Base-by-base conservation (phyloP, 2,888 invertebrate species). In the Stenotaenia linearis region DNA sequence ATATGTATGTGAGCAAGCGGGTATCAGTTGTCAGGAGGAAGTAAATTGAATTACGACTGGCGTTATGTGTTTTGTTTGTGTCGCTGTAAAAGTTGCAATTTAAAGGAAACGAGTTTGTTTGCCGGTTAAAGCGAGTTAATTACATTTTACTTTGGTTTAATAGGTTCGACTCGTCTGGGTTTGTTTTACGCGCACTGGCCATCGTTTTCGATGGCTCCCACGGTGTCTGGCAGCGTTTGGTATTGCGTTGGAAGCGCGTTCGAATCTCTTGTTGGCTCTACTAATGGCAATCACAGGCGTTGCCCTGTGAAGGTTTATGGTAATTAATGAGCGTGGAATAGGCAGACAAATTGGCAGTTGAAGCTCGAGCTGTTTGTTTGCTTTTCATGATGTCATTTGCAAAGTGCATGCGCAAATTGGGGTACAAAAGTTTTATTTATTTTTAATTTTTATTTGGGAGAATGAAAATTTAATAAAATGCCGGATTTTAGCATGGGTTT, bases 331-430 rank as follows among this genome's bases (percentile, higher is more conserved):
- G 69, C 23, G 28, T 69, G 69, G 69, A 69, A 69, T 69, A 69
- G 69, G 69, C 69, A 69, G 69, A 69, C 69, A 69, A 69, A 69
- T 69, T 69, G 69, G 69, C 69, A 69, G 69, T 69, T 69, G 69
- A 69, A 28, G 69, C 69, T 69, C 50, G n/a, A 18, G 50, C 50
- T 50, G 50, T 69, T 69, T 69, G 69, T 69, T 69, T 69, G 69
- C 28, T 69, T 69, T 28, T 28, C 69, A 50, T 50, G 50, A 50
- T 69, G 69, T 69, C 69, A 69, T 69, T 69, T 69, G 69, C 69
- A 69, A 50, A 69, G 69, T 69, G 25, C 69, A 28, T 69, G 69
- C 25, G 28, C 69, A 28, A 69, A 69, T 69, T 69, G 25, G 25
- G 25, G 25, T 4, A 18, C 25, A 69, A 69, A 69, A 69, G 25